These are phyloP conservation scores for Micromesistius poutassou DNA, from an alignment of 2,797 vertebrate species.

Conservation along the genomic window DNA sequence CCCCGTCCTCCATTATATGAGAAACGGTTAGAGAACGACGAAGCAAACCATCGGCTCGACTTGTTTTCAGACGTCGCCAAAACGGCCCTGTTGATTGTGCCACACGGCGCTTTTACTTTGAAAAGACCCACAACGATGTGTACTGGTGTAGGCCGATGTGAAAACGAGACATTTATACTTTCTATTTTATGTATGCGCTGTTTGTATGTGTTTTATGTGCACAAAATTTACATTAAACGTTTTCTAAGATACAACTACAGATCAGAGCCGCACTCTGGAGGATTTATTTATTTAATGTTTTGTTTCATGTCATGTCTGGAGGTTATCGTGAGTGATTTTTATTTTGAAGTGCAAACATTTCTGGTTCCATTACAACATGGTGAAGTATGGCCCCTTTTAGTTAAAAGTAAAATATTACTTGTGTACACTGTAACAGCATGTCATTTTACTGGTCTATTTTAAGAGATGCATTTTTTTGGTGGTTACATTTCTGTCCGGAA, in stretches of 20 bases:
- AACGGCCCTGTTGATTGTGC: not conserved
- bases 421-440: conserved; percentile 13
- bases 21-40: not conserved
- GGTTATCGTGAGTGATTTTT: conserved; percentile 7
- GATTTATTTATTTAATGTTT: conserved; percentile 22
- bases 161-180: conserved; percentile 70
- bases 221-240: conserved; percentile 70
- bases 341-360: conserved; percentile 14
- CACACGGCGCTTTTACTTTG: not conserved
- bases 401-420: not conserved
- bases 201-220: conserved; percentile 76
- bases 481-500: not conserved
- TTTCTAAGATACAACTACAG: conserved; percentile 64
- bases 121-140: not conserved
- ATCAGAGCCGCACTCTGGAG: conserved; percentile 19
- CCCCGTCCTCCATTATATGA: not conserved
- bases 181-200: conserved; percentile 69
- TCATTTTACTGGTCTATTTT: conserved; percentile 11
- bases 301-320: not conserved
- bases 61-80: conserved; percentile 28
- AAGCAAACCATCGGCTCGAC: conserved; percentile 15
- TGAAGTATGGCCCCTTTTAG: not conserved
- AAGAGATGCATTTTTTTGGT: not conserved
- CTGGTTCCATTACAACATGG: not conserved
- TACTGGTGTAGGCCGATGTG: conserved; percentile 62